A percentile compares a stretch with the other conserved stretches of the same genome.
Evolutionary conservation across 2,113 vertebrate genomes (phyloP).

Genomic region (Barnardius zonarius): DNA sequence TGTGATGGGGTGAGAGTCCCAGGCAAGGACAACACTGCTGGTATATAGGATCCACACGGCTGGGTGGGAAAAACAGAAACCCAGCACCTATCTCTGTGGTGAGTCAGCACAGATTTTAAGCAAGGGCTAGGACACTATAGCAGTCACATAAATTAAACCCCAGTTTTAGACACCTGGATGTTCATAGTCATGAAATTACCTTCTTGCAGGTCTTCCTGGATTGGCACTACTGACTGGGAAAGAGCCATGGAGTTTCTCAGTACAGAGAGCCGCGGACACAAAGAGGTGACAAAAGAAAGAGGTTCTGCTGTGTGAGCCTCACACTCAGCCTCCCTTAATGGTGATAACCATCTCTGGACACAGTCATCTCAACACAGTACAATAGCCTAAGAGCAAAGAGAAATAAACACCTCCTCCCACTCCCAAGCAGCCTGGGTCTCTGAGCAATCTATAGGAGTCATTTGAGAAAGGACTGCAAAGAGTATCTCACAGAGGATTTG

Average conservation of each 20-base stretch:
- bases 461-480: not conserved
- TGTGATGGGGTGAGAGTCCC: not conserved
- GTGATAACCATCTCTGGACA: accelerated
- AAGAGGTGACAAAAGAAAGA: not conserved
- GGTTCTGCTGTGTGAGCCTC: not conserved
- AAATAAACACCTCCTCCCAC: not conserved
- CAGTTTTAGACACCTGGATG: not conserved
- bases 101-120: not conserved
- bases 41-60: not conserved
- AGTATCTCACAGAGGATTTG: not conserved
- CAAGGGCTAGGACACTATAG: not conserved
- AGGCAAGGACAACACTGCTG: not conserved
- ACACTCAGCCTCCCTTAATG: accelerated
- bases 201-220: not conserved
- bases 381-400: not conserved
- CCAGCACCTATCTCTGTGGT: not conserved
- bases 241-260: not conserved
- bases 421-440: not conserved
- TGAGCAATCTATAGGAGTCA: not conserved
- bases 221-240: not conserved
- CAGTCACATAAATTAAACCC: not conserved
- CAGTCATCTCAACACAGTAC: not conserved
- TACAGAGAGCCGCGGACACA: not conserved
- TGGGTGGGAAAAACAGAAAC: not conserved
- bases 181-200: not conserved